phyloP scores from a whole-genome alignment of 1,140 invertebrate genomes.

The Leptonema lineaticorne region DNA sequence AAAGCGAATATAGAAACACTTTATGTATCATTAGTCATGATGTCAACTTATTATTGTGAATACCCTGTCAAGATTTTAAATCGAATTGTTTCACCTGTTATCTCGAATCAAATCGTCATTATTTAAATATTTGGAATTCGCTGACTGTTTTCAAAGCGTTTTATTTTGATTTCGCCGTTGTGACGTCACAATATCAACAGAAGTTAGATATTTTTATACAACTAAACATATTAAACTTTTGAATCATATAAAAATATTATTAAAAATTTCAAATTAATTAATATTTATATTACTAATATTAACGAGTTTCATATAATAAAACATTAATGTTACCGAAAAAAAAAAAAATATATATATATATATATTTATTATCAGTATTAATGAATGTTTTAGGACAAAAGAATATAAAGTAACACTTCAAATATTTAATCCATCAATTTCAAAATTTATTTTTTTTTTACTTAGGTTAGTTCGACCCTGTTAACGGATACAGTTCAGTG shows the following conservation, averaged over 20 bases:
- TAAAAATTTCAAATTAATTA: too few relatives aligned
- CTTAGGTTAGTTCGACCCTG: constrained; percentile 25
- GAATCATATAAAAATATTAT: too few relatives aligned
- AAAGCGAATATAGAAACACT: constrained; percentile 21
- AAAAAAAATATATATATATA: background rate
- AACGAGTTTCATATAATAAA: too few relatives aligned
- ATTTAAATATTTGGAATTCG: too few relatives aligned
- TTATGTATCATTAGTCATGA: constrained; percentile 32
- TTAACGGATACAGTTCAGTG: constrained; percentile 32
- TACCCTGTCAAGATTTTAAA: constrained; percentile 21
- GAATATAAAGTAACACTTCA: constrained; percentile 15
- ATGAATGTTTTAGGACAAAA: constrained; percentile 9
- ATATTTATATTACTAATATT: too few relatives aligned
- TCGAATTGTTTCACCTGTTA: constrained; percentile 32
- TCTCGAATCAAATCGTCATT: background rate
- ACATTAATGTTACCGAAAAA: too few relatives aligned
- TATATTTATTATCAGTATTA: background rate
- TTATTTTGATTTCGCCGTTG: background rate
- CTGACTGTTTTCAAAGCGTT: too few relatives aligned
- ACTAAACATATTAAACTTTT: too few relatives aligned
- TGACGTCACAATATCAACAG: too few relatives aligned
- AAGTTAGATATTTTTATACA: too few relatives aligned
- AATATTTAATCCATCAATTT: constrained; percentile 32
- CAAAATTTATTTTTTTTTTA: constrained; percentile 19
- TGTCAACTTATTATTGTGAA: constrained; percentile 35